Percentiles rank a stretch among this genome's conserved stretches.
phyloP scores from a whole-genome alignment of 2,113 vertebrate genomes.

The Barbus barbus region DNA sequence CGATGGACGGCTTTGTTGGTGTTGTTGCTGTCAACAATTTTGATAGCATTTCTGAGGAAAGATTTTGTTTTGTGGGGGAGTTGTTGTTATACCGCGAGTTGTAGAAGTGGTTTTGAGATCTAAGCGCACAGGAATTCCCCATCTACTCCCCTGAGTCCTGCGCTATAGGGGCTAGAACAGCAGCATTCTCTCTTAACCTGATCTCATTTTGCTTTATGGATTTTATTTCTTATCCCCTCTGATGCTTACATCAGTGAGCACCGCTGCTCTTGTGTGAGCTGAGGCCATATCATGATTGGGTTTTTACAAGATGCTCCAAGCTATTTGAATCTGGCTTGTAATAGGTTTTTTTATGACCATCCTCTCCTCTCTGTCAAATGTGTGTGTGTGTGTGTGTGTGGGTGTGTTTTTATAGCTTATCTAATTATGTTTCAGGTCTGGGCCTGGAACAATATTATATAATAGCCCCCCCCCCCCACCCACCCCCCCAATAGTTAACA shows the following conservation, averaged over 20 bases:
- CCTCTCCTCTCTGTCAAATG: slow-evolving; percentile 31
- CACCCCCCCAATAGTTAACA: slow-evolving; percentile 36
- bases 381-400: not conserved
- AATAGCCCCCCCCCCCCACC: slow-evolving; percentile 25
- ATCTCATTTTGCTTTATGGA: slow-evolving; percentile 19
- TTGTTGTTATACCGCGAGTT: not conserved
- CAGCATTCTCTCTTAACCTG: slow-evolving; percentile 17
- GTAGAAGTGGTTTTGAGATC: slow-evolving; percentile 21
- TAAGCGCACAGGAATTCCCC: slow-evolving; percentile 25
- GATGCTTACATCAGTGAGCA: slow-evolving; percentile 24
- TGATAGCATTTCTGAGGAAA: slow-evolving; percentile 19
- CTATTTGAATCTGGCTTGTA: slow-evolving; percentile 47
- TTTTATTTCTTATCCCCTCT: not conserved
- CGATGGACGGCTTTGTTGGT: slow-evolving; percentile 20
- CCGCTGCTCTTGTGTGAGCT: not conserved
- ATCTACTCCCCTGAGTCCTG: slow-evolving; percentile 26
- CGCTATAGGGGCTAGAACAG: slow-evolving; percentile 24
- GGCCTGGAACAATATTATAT: slow-evolving; percentile 48
- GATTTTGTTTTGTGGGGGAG: slow-evolving; percentile 21
- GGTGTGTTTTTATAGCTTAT: slow-evolving; percentile 36
- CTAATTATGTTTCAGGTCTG: slow-evolving; percentile 43
- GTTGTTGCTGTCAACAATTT: slow-evolving; percentile 11
- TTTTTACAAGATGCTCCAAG: slow-evolving; percentile 47
- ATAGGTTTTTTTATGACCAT: slow-evolving; percentile 47
- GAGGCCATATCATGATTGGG: slow-evolving; percentile 17